Evolutionary conservation across 2,888 invertebrate genomes (phyloP), one percentile per base, ranked within the genome.

Genomic region (Drosophila lacicola): DNA sequence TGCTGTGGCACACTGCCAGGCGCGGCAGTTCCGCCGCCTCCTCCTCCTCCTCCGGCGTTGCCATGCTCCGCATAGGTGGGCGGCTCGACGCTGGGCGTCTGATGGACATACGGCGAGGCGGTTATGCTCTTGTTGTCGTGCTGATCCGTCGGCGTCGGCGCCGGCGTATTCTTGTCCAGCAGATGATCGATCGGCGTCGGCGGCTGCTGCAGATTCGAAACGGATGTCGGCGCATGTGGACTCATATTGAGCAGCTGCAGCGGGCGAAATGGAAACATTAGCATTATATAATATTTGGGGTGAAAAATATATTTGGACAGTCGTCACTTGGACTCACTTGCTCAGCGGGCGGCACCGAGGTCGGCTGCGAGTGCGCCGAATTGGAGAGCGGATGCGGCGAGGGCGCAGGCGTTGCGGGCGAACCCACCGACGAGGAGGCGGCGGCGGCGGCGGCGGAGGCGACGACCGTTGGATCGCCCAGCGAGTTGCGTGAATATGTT

Each of bases 311-410:
- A 17, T 17, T 17, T 29, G 45, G 37, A 41, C 34, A n/a, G 21
- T 37, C 71, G 47, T 58, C 60, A 70, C 60, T 86, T 75, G 74
- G 67, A 85, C 79, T 89, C 88, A 92, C 92, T 88, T 93, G 92
- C 86, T 92, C 92, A 70, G 93, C 93, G 49, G 95, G 94, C 67
- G 95, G 95, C 73, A 95, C 95, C 13, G 95, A 95, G 10, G 95
- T 95, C 74, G 95, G 96, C 88, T 96, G 96, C 71, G 95, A 96
- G 80, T 95, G 95, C 60, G 96, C 95, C 58, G 92, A 92, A 77
- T 91, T 91, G 19, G 92, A 91, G 49, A 96, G 95, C 29, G 96
- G 96, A 56, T 96, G 95, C 3, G 95, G 94, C 42, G 95, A 94
- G 64, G 95, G 94, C 49, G 95, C 94, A 65, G 95, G 94, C 72